Base-by-base conservation (phyloP, 2,888 invertebrate genomes). In the Carcina quercana region DNA sequence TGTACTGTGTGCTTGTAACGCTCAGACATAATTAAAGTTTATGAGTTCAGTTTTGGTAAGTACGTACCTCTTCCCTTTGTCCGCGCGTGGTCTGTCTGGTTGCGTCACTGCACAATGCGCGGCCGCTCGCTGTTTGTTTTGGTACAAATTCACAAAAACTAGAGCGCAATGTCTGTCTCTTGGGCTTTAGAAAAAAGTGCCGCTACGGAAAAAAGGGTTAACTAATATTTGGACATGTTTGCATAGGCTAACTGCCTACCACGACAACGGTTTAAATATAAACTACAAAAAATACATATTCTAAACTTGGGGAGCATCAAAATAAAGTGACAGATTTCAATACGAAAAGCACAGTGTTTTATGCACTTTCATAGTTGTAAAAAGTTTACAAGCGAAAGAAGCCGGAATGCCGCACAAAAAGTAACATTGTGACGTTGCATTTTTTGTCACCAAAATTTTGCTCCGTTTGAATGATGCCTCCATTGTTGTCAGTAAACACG, bases 131-230 rank as follows among this genome's bases (percentile, higher is more conserved):
- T 33, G 29, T 30, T 33, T 33, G 25, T 37, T 37, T 30, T 22
- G 10, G 17, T 29, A 32, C 35, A 30, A 24, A 35, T 31, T 13
- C 11, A 28, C 53, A 73, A 73, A 72, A 73, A 74, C 62, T 68
- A 42, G 73, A 69, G 71, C 71, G 68, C 58, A 59, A 47, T 43
- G 35, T n/a, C n/a, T n/a, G n/a, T n/a, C n/a, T n/a, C n/a, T n/a
- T 33, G 30, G 39, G 37, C 37, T 48, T 50, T 52, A 34, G 34
- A 28, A 37, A 47, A 56, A 58, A 58, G 52, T 43, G 49, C 42
- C 50, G 37, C 39, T 8, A n/a, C 11, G 17, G 4, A 55, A 61
- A 64, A 64, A 66, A 56, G 58, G 59, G 56, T 47, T 57, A 47
- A 30, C 32, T 28, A 17, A 40, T 38, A 36, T 48, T 48, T 48